Percentiles rank a stretch among this genome's conserved stretches.
Evolutionary conservation across 2,888 invertebrate species (phyloP).

Genomic region (Synanthedon myopaeformis): DNA sequence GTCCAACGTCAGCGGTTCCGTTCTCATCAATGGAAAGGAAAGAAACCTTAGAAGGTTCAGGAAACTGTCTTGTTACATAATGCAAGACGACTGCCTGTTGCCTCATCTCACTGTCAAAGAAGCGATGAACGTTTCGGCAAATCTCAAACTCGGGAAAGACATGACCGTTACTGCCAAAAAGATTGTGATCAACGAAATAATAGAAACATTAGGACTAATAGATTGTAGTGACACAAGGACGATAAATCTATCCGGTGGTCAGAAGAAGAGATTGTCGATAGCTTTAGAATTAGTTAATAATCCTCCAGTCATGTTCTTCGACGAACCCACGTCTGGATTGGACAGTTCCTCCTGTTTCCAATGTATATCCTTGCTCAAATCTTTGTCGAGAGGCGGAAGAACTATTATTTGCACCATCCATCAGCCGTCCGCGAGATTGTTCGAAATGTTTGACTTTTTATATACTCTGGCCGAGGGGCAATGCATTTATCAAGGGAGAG

Average conservation of each 20-base stretch:
- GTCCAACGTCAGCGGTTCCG: conserved; percentile 85
- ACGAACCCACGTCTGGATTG: conserved; percentile 93
- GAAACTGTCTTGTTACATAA: conserved; percentile 95
- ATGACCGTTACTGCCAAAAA: conserved; percentile 79
- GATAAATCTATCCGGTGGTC: conserved; percentile 88
- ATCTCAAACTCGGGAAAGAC: conserved; percentile 88
- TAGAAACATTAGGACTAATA: conserved; percentile 84
- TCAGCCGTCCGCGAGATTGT: conserved; percentile 94
- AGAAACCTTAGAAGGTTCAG: conserved; percentile 89
- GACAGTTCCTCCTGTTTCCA: conserved; percentile 96
- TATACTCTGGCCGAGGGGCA: conserved; percentile 93
- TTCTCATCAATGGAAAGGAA: conserved; percentile 89
- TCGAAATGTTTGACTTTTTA: conserved; percentile 95
- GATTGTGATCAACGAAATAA: conserved; percentile 86
- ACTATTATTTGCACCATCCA: conserved; percentile 97
- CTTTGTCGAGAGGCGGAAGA: conserved; percentile 86
- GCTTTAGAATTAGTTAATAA: conserved; percentile 94
- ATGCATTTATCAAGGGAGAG: conserved; percentile 91
- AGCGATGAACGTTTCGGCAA: conserved; percentile 93
- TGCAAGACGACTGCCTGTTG: conserved; percentile 93
- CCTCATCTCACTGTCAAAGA: conserved; percentile 92
- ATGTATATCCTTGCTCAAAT: conserved; percentile 89
- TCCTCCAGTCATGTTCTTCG: conserved; percentile 97
- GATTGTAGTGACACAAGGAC: conserved; percentile 86
- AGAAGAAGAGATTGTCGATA: conserved; percentile 90